Evolutionary conservation across 2,113 vertebrate genomes (phyloP), one percentile per base, ranked within the genome.

Genomic region (Coracopsis vasa): DNA sequence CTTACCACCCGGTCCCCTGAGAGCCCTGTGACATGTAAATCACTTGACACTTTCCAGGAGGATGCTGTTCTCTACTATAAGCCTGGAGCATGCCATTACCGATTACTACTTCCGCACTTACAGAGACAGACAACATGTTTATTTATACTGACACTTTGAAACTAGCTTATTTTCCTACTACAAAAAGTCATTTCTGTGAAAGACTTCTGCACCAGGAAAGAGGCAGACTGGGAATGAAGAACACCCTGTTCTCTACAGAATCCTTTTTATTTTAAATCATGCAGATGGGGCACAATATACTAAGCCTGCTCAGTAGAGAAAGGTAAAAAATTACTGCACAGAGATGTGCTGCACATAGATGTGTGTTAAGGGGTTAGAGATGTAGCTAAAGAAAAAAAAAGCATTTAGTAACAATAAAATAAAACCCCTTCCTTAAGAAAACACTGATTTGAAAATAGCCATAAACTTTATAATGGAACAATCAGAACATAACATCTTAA

Each of bases 81-180:
- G 29, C 62, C 85, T 47, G 91, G 20, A 94, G 82, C 39, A 86
- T 50, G 80, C 78, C 92, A 81, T 62, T 21, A 37, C 62, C 60
- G 84, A 90, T 89, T 91, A 94, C 73, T 48, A 51, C 60, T 94
- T 81, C 94, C 50, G 16, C 79, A 60, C 84, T 93, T 88, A 62
- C 31, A 16, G 62, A 91, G 54, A 91, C 56, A 90, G 93, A 70
- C 74, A 93, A 86, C 81, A 48, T n/a, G 50, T 42, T 83, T 79
- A 95, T 84, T 96, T 93, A 88, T 66, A 95, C 92, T 72, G 91
- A 93, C 96, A 81, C 33, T 90, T 92, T 74, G 20, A 91, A 95
- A 86, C 50, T 47, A 74, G 72, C 61, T 88, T 61, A 71, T 86
- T 89, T 94, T 92, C 48, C 92, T 75, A 78, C 92, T 65, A 51